phyloP scores from a whole-genome alignment of 2,797 vertebrate genomes.

The Oryzias dopingdopingensis region DNA sequence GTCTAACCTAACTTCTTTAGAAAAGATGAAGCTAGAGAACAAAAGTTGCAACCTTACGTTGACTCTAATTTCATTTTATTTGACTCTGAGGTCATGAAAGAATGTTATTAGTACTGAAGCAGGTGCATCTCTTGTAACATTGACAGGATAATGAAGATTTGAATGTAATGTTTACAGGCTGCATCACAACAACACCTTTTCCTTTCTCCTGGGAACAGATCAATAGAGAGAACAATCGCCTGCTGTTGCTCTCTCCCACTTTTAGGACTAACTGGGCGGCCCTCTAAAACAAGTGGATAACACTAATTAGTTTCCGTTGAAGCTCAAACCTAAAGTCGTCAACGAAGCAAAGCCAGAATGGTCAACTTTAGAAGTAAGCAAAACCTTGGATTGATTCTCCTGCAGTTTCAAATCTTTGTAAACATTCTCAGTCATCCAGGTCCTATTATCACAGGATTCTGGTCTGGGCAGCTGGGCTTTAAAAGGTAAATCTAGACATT shows the following conservation, averaged over 20 bases:
- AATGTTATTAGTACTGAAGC: constrained; percentile 49
- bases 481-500: no score
- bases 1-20: constrained; percentile 51
- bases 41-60: constrained; percentile 33
- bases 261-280: constrained; percentile 5
- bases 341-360: background rate
- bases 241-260: constrained; percentile 34
- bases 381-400: no score
- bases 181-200: constrained; percentile 10
- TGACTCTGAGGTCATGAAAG: constrained; percentile 41
- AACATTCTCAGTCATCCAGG: no score
- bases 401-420: no score
- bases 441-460: no score
- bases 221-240: constrained; percentile 42
- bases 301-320: background rate
- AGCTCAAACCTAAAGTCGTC: background rate
- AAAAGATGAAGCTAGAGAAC: constrained; percentile 44
- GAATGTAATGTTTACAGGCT: constrained; percentile 35
- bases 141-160: constrained; percentile 38
- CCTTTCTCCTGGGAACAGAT: constrained; percentile 44
- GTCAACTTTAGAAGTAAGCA: background rate
- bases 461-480: no score
- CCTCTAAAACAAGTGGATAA: constrained; percentile 6
- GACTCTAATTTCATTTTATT: constrained; percentile 23
- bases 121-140: constrained; percentile 22